These are phyloP conservation scores for Eupithecia centaureata DNA, from an alignment of 2,888 invertebrate species.

Conservation along the genomic window DNA sequence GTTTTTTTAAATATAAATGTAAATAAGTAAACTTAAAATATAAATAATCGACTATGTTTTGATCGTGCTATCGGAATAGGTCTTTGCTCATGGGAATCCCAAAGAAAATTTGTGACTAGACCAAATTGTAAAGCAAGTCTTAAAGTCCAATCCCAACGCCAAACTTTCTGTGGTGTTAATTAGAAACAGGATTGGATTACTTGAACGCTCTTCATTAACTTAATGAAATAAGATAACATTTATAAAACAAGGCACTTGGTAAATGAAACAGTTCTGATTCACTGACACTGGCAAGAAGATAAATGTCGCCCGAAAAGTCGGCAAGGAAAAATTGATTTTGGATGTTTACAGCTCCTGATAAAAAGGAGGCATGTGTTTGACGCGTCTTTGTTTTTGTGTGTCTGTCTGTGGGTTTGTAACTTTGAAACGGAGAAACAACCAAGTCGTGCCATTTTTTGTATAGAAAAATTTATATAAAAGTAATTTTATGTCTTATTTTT, in stretches of 20 bases:
- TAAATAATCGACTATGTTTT: too few species aligned
- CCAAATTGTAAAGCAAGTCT: constrained; percentile 16
- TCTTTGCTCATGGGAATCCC: too few species aligned
- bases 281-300: neutral
- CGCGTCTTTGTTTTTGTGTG: neutral
- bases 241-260: constrained; percentile 57
- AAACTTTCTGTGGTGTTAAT: constrained; percentile 60
- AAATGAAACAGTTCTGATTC: constrained; percentile 45
- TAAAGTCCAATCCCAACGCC: constrained; percentile 45
- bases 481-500: too few species aligned
- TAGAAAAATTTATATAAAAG: too few species aligned
- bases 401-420: neutral
- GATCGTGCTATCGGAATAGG: too few species aligned
- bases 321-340: neutral
- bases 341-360: neutral
- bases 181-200: constrained; percentile 67
- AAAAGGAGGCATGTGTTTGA: neutral
- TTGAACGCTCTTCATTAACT: constrained; percentile 65
- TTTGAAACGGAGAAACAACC: neutral
- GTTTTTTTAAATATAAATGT: too few species aligned
- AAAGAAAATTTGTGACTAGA: neutral
- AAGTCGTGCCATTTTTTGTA: too few species aligned
- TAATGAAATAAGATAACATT: constrained; percentile 75
- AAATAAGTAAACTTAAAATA: too few species aligned
- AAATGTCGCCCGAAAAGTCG: neutral